Evolutionary conservation across 2,888 invertebrate species (phyloP).

Genomic region (Polia nebulosa): DNA sequence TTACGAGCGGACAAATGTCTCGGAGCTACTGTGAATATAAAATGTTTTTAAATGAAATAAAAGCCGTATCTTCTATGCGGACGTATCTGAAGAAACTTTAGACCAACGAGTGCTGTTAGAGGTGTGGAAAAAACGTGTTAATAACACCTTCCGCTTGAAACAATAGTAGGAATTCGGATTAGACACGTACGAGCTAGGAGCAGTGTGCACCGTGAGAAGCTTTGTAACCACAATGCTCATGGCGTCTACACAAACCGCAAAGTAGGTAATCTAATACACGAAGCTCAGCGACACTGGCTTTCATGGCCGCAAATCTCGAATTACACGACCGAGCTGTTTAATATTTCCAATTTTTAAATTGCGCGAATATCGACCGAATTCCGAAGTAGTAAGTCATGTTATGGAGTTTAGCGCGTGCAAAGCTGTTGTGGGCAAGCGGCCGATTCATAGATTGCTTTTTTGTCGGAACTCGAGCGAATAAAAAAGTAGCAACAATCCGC

Average conservation of each 20-base stretch:
- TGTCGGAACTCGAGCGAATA: constrained; percentile 83
- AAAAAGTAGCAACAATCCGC: constrained; percentile 77
- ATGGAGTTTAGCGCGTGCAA: constrained; percentile 66
- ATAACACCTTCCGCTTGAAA: constrained; percentile 73
- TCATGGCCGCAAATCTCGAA: constrained; percentile 88
- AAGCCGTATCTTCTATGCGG: constrained; percentile 12
- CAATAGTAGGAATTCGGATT: constrained; percentile 75
- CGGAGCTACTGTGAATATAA: constrained; percentile 61
- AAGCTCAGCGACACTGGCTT: constrained; percentile 90
- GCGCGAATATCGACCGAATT: constrained; percentile 72
- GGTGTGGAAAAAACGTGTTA: constrained; percentile 65
- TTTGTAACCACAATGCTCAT: constrained; percentile 86
- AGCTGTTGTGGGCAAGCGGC: constrained; percentile 75
- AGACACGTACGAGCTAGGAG: constrained; percentile 78
- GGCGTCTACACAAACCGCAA: constrained; percentile 88
- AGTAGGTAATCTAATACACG: constrained; percentile 89
- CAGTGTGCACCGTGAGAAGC: constrained; percentile 85
- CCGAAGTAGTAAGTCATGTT: constrained; percentile 65
- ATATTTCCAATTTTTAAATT: constrained; percentile 59
- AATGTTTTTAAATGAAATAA: constrained; percentile 56
- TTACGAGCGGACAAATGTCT: constrained; percentile 68
- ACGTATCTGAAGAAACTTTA: constrained; percentile 46
- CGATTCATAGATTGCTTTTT: constrained; percentile 89
- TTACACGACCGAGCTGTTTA: constrained; percentile 78
- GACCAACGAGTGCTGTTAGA: constrained; percentile 52